Evolutionary conservation across 1,140 invertebrate genomes (phyloP).

Genomic region (Drosophila kepulauana): DNA sequence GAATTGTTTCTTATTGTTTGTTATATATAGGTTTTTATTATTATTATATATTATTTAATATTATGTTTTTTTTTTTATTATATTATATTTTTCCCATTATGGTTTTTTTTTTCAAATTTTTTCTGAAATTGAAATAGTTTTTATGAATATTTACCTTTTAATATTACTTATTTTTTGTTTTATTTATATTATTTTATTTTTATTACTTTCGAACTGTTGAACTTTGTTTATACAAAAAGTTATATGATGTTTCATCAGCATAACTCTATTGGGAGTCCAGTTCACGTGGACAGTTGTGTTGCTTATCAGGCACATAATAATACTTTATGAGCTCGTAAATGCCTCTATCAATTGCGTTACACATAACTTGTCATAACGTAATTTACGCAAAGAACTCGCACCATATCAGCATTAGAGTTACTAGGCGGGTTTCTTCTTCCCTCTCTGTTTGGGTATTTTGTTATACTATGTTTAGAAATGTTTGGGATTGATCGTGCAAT

Average conservation of each 20-base stretch:
- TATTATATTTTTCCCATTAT: too few relatives aligned
- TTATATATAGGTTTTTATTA: too few relatives aligned
- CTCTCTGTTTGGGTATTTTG: not conserved
- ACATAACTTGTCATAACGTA: not conserved
- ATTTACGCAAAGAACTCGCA: not conserved
- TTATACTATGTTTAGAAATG: not conserved
- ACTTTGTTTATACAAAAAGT: not conserved
- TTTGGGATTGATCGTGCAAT: conserved; percentile 1
- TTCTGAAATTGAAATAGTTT: too few relatives aligned
- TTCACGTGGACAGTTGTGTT: not conserved
- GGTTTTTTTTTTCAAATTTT: too few relatives aligned
- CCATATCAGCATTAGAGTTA: not conserved
- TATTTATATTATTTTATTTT: too few relatives aligned
- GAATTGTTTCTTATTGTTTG: too few relatives aligned
- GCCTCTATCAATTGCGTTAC: not conserved
- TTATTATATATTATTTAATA: too few relatives aligned
- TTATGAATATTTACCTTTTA: too few relatives aligned
- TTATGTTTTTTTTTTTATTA: too few relatives aligned
- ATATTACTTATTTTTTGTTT: too few relatives aligned
- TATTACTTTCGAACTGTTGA: too few relatives aligned
- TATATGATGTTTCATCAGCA: not conserved
- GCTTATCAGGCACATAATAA: conserved; percentile 4
- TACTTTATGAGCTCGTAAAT: not conserved
- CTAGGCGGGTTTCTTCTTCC: not conserved
- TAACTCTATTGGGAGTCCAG: not conserved